Percentiles rank a stretch among this genome's conserved stretches.
Evolutionary conservation across 2,113 vertebrate species (phyloP).

Genomic region (Lonchura striata): DNA sequence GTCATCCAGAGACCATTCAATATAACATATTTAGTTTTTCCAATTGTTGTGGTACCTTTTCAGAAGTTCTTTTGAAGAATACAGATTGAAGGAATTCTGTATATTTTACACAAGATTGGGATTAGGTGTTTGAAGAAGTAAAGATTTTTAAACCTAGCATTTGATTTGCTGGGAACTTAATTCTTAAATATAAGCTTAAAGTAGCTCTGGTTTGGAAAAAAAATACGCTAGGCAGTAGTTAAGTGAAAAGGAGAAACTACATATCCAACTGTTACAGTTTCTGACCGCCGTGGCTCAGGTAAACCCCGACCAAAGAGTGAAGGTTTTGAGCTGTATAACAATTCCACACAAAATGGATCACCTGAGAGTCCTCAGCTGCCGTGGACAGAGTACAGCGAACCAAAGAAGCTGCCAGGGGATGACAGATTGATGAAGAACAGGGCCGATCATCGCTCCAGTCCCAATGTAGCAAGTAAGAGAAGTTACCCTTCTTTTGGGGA

Average conservation of each 20-base stretch:
- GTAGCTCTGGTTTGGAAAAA: neutral
- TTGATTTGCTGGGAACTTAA: neutral
- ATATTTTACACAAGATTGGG: neutral
- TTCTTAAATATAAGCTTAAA: neutral
- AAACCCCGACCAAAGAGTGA: constrained; percentile 97
- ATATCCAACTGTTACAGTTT: constrained; percentile 71
- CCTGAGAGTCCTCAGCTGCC: constrained; percentile 90
- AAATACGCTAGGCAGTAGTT: neutral
- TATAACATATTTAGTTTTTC: neutral
- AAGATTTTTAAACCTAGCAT: neutral
- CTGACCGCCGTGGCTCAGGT: constrained; percentile 88
- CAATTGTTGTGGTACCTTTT: neutral
- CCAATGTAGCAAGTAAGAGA: constrained; percentile 95
- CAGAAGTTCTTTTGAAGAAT: neutral
- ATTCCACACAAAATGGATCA: constrained; percentile 89
- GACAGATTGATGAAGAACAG: constrained; percentile 92
- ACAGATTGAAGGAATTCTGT: neutral
- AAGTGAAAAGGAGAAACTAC: neutral
- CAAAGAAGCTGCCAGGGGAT: constrained; percentile 88
- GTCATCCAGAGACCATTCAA: neutral
- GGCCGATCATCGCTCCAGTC: constrained; percentile 94
- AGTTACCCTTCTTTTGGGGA: neutral
- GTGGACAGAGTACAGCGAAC: constrained; percentile 92
- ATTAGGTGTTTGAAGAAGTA: neutral
- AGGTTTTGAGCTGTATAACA: constrained; percentile 95